These are phyloP conservation scores for Unio delphinus DNA, from an alignment of 2,888 invertebrate genomes.

Conservation along the genomic window DNA sequence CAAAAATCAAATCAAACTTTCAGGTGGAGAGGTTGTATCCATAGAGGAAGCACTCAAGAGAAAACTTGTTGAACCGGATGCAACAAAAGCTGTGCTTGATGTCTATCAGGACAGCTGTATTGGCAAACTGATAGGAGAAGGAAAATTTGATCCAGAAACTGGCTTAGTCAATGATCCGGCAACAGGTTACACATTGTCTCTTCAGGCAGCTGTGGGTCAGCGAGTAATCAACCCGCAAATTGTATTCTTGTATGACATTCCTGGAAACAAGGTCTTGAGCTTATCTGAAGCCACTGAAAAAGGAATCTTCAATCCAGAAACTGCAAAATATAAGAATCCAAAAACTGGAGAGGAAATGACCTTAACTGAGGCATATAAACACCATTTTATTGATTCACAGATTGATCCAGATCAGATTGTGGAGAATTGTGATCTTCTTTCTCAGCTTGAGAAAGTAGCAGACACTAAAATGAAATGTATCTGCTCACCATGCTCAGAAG, in stretches of 20 bases:
- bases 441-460: conserved; percentile 51
- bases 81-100: conserved; percentile 56
- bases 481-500: conserved; percentile 83
- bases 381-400: conserved; percentile 83
- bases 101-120: conserved; percentile 57
- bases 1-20: conserved; percentile 49
- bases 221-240: conserved; percentile 58
- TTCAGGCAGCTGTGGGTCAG: conserved; percentile 65
- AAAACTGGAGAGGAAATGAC: conserved; percentile 89
- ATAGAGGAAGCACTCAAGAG: conserved; percentile 58
- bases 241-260: conserved; percentile 58
- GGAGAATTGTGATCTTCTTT: conserved; percentile 51
- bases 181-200: conserved; percentile 68
- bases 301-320: conserved; percentile 57
- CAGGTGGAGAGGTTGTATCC: conserved; percentile 49
- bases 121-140: conserved; percentile 60
- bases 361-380: conserved; percentile 91
- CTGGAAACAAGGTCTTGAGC: conserved; percentile 50
- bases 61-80: conserved; percentile 55
- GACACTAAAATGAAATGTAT: conserved; percentile 81
- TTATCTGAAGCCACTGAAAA: conserved; percentile 56
- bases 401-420: conserved; percentile 55
- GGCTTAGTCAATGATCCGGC: conserved; percentile 72
- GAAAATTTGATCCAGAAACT: conserved; percentile 72
- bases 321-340: conserved; percentile 70